Percentiles rank a stretch among this genome's conserved stretches.
Evolutionary conservation across 2,797 vertebrate genomes (phyloP).

Genomic region (Peromyscus eremicus): DNA sequence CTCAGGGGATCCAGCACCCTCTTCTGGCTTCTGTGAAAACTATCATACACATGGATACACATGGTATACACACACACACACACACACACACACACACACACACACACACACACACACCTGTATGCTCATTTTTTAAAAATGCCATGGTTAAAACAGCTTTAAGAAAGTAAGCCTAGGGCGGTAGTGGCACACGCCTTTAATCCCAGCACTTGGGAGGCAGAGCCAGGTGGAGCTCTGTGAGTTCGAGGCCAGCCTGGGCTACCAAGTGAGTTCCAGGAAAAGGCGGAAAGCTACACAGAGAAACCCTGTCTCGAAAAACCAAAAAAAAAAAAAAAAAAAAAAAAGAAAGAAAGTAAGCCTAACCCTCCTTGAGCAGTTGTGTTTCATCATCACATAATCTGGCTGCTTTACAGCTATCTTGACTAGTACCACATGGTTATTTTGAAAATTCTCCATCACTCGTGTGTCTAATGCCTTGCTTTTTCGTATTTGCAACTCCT

Average conservation of each 20-base stretch:
- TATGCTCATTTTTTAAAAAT: not conserved
- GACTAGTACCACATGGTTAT: not conserved
- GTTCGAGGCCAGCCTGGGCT: too few relatives aligned
- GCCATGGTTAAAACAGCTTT: not conserved
- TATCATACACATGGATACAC: not conserved
- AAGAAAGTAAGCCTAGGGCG: constrained; percentile 13
- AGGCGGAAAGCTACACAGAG: too few relatives aligned
- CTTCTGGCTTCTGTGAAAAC: not conserved
- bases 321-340: too few relatives aligned
- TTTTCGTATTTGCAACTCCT: constrained; percentile 1
- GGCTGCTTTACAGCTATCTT: not conserved
- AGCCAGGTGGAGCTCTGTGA: too few relatives aligned
- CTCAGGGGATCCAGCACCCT: not conserved
- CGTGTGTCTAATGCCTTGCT: not conserved
- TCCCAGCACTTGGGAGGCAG: too few relatives aligned
- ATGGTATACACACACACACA: not conserved
- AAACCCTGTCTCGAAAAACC: too few relatives aligned
- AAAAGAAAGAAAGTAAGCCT: constrained; percentile 11
- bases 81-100: not conserved
- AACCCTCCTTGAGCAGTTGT: not conserved
- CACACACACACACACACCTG: not conserved
- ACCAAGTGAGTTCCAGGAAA: too few relatives aligned
- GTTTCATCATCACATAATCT: not conserved
- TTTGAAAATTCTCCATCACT: not conserved
- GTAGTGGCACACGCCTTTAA: too few relatives aligned